Base-by-base conservation (phyloP, 2,113 vertebrate genomes). In the Crypturellus undulatus region DNA sequence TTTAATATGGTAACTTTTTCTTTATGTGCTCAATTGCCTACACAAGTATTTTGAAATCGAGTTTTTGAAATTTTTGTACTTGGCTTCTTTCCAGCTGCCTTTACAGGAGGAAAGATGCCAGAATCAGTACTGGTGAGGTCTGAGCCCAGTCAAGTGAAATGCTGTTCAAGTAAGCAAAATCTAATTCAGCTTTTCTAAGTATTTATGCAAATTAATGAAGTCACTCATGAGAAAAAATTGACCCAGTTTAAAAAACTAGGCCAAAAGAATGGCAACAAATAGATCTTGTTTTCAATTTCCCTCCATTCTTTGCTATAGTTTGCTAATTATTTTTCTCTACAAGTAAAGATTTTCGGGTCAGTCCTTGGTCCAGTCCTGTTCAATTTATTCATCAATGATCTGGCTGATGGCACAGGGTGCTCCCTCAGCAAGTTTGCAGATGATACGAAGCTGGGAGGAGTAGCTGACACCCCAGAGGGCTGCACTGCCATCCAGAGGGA, bases 231-330 rank as follows among this genome's bases (percentile, higher is more conserved):
- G 42, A 54, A 42, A 45, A 58, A 5, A 18, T 18, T 63, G 6
- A 58, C 64, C 21, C 2, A 0, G 0, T 13, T 22, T 52, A n/a
- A 34, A 82, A 72, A n/a, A n/a, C n/a, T n/a, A n/a, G n/a, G n/a
- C n/a, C n/a, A n/a, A n/a, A 79, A 22, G 2, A 45, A 63, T 38
- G 38, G 6, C 10, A 42, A 52, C 10, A 58, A 2, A 13, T 17
- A 56, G 24, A 12, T 3, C 52, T 94, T 25, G 9, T 75, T 75
- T 13, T 56, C 30, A 30, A 4, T 68, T 93, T 78, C 52, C 30
- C 43, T 28, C 45, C 22, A 25, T 36, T 67, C 34, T 21, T 78
- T 79, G 51, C 19, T 68, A 22, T 16, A 34, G 26, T 32, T 72
- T 30, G 9, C 69, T 62, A 36, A 54, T 49, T 12, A 3, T 62